These are phyloP conservation scores for Ataeniobius toweri DNA, from an alignment of 2,797 vertebrate genomes.

Conservation along the genomic window DNA sequence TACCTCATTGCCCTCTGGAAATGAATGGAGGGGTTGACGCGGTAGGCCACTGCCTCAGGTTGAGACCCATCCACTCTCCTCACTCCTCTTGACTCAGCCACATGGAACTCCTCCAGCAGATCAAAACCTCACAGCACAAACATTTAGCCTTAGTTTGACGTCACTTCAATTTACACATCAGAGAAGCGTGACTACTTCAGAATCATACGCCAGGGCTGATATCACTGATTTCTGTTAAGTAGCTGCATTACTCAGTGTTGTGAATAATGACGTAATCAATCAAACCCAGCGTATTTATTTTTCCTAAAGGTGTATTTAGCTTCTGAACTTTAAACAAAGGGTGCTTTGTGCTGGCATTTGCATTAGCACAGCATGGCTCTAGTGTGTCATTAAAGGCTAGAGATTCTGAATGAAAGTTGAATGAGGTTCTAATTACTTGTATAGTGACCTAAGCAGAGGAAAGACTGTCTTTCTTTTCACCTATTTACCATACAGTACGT, in stretches of 20 bases:
- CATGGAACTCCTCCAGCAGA: conserved; percentile 79
- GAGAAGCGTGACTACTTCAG: conserved; percentile 15
- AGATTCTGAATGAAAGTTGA: conserved; percentile 10
- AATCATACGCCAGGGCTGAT: conserved; percentile 28
- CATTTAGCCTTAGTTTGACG: conserved; percentile 37
- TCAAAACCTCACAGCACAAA: conserved; percentile 73
- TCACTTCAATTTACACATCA: conserved; percentile 19
- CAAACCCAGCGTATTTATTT: conserved; percentile 28
- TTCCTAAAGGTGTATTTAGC: conserved; percentile 22
- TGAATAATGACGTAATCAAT: conserved; percentile 37
- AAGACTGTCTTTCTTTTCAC: background rate
- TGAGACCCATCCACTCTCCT: conserved; percentile 74
- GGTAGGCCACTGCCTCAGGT: conserved; percentile 72
- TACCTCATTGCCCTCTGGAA: conserved; percentile 79
- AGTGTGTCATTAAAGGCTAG: conserved; percentile 6
- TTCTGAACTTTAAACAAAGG: conserved; percentile 29
- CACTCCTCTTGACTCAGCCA: conserved; percentile 71
- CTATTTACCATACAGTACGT: background rate
- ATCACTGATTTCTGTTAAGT: conserved; percentile 19
- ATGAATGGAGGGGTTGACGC: conserved; percentile 74
- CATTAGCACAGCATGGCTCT: conserved; percentile 25
- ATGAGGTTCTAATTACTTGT: conserved; percentile 7
- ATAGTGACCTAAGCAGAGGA: background rate
- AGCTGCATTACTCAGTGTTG: conserved; percentile 28
- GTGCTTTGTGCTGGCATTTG: conserved; percentile 21